Percentiles rank a stretch among this genome's conserved stretches.
Evolutionary conservation across 2,797 vertebrate species (phyloP).

Genomic region (Lindbergichthys nudifrons): DNA sequence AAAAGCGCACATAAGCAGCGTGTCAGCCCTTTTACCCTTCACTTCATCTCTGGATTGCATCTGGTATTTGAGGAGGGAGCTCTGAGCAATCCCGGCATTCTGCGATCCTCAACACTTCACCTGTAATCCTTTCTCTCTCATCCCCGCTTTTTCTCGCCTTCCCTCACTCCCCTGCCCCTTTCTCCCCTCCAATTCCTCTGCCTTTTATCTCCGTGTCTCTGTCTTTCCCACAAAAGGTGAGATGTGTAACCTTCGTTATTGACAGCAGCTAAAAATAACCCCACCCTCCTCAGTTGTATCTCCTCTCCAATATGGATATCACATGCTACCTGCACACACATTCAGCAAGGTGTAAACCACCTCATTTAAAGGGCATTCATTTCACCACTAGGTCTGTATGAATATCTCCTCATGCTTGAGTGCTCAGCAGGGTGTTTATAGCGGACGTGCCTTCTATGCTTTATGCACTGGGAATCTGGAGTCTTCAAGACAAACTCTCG

Average conservation of each 20-base stretch:
- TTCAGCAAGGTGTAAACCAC: slow-evolving; percentile 58
- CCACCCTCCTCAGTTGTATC: slow-evolving; percentile 59
- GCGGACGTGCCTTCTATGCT: slow-evolving; percentile 30
- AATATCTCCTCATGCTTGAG: slow-evolving; percentile 69
- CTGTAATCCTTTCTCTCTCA: slow-evolving; percentile 44
- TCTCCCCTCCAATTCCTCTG: slow-evolving; percentile 25
- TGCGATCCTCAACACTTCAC: slow-evolving; percentile 57
- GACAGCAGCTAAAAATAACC: slow-evolving; percentile 71
- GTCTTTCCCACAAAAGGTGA: slow-evolving; percentile 58
- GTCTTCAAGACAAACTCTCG: slow-evolving; percentile 54
- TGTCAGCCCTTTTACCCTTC: slow-evolving; percentile 33
- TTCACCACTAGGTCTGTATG: slow-evolving; percentile 62
- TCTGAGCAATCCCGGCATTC: slow-evolving; percentile 42
- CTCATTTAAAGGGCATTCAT: slow-evolving; percentile 78
- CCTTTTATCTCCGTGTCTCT: slow-evolving; percentile 27
- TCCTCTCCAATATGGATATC: slow-evolving; percentile 66
- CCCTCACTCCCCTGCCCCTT: slow-evolving; percentile 41
- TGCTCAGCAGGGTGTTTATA: slow-evolving; percentile 51
- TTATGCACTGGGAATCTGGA: slow-evolving; percentile 32
- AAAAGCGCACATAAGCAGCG: slow-evolving; percentile 20
- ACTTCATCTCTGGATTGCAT: slow-evolving; percentile 39
- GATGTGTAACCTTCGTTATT: slow-evolving; percentile 69
- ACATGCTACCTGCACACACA: slow-evolving; percentile 53
- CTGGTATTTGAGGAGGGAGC: slow-evolving; percentile 31
- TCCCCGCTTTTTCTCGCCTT: slow-evolving; percentile 21